Conservation (phyloP, 2,113 vertebrate genomes). For the Sceloporus tristichus region DNA sequence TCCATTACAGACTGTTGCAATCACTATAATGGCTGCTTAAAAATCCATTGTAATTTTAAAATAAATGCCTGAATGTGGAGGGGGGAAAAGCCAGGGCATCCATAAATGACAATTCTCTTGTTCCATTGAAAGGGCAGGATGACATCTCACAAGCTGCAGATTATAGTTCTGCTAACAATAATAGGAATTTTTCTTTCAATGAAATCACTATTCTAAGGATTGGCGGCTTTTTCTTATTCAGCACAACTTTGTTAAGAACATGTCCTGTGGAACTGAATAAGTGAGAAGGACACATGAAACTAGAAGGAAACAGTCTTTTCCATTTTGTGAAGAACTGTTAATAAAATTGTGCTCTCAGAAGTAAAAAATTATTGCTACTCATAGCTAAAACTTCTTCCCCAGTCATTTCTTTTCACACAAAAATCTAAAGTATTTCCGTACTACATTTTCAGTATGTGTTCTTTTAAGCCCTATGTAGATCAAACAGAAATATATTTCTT, state of each 20-base stretch:
- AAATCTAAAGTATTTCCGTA: not conserved
- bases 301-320: not conserved
- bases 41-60: constrained; percentile 13
- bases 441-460: constrained; percentile 2
- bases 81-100: constrained; percentile 28
- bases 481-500: not conserved
- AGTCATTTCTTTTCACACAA: not conserved
- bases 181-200: not conserved
- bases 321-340: not conserved
- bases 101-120: not conserved
- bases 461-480: not conserved
- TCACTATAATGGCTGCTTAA: constrained; percentile 13
- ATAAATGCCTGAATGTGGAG: not conserved
- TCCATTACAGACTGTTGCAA: not conserved
- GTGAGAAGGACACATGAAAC: constrained; percentile 12
- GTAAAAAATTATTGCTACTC: not conserved
- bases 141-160: constrained; percentile 16
- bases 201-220: constrained; percentile 10
- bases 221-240: constrained; percentile 38
- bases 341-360: constrained; percentile 10
- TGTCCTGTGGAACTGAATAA: not conserved
- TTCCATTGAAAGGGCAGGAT: constrained; percentile 1
- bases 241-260: constrained; percentile 22
- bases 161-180: constrained; percentile 20
- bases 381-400: constrained; percentile 19